phyloP scores from a whole-genome alignment of 1,140 invertebrate species.

The Pogonomyrmex californicus region DNA sequence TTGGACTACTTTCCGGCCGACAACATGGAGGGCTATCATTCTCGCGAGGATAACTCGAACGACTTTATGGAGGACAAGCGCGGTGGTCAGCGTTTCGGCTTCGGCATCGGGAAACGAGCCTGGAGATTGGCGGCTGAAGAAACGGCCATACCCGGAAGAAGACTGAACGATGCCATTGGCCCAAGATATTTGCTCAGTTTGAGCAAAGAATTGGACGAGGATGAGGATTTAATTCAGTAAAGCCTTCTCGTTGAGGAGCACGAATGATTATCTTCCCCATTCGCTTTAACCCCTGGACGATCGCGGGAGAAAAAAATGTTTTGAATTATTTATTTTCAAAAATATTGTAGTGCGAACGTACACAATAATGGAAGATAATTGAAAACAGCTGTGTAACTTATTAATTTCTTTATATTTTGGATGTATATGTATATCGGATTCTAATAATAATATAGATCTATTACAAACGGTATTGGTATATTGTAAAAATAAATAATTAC shows the following conservation, averaged over 20 bases:
- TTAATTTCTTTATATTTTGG: neutral
- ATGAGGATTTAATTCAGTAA: slow-evolving; percentile 71
- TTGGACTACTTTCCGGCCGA: slow-evolving; percentile 64
- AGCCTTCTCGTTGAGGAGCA: neutral
- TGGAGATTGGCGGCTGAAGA: slow-evolving; percentile 39
- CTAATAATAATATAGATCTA: neutral
- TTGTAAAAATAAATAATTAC: slow-evolving; percentile 19
- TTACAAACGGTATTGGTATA: neutral
- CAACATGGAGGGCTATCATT: slow-evolving; percentile 56
- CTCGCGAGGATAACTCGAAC: slow-evolving; percentile 60
- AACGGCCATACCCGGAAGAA: slow-evolving; percentile 53
- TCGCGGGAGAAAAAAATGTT: neutral
- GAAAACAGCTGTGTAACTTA: neutral
- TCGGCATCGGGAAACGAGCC: slow-evolving; percentile 83
- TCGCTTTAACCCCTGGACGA: neutral
- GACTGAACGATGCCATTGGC: slow-evolving; percentile 65
- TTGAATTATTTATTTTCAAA: slow-evolving; percentile 1
- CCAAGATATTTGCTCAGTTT: slow-evolving; percentile 83
- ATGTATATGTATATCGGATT: neutral
- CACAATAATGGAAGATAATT: neutral
- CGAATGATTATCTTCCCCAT: neutral
- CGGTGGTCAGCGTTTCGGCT: slow-evolving; percentile 76
- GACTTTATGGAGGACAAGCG: slow-evolving; percentile 77
- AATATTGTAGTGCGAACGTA: neutral
- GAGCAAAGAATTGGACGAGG: slow-evolving; percentile 81